phyloP scores from a whole-genome alignment of 2,113 vertebrate species.

The Cichladusa arquata region DNA sequence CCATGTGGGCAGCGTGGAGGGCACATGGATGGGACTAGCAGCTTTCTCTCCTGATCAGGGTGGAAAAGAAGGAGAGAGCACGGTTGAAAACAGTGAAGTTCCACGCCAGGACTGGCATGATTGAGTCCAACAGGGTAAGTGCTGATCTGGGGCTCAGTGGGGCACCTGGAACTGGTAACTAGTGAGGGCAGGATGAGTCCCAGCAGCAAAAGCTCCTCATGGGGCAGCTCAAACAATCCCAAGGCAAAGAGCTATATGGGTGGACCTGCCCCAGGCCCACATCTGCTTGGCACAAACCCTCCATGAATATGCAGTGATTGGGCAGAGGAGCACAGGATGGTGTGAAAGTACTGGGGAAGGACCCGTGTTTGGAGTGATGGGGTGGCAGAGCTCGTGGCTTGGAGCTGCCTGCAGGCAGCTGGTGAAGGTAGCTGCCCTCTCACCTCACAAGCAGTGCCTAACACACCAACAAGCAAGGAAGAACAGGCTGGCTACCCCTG shows the following conservation, averaged over 20 bases:
- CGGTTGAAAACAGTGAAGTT: conserved; percentile 99
- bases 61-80: conserved; percentile 95
- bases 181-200: not conserved
- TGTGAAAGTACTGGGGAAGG: not conserved
- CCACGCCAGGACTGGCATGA: conserved; percentile 97
- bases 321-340: not conserved
- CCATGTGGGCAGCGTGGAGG: accelerated
- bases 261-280: not conserved
- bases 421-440: not conserved
- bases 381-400: not conserved
- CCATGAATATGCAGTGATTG: accelerated
- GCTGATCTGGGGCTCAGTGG: not conserved
- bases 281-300: not conserved
- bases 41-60: conserved; percentile 62
- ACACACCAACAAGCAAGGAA: not conserved
- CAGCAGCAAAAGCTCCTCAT: not conserved
- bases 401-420: not conserved
- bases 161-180: not conserved
- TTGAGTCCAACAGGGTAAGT: conserved; percentile 97
- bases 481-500: not conserved
- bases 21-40: not conserved
- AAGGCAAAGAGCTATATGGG: not conserved
- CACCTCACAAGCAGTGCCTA: accelerated
- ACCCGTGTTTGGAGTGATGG: not conserved
- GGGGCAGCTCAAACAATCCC: not conserved